These are phyloP conservation scores for Drosophila anomalata DNA, from an alignment of 2,888 invertebrate species.

Conservation along the genomic window DNA sequence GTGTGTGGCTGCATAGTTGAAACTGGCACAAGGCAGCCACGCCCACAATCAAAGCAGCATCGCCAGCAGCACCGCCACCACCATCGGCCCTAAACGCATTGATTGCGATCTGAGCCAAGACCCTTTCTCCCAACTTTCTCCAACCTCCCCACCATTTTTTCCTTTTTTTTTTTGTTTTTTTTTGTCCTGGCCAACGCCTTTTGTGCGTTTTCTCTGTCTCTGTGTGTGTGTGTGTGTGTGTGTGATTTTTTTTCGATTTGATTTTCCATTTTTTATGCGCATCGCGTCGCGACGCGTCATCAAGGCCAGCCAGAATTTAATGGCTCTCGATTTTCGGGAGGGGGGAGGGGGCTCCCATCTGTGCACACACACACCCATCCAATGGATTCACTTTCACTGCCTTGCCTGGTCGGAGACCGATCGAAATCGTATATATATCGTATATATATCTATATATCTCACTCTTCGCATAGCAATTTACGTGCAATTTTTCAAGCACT, in stretches of 20 bases:
- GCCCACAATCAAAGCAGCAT: slow-evolving; percentile 29
- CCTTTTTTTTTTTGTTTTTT: background rate
- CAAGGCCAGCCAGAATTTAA: slow-evolving; percentile 65
- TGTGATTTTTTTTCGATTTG: slow-evolving; percentile 61
- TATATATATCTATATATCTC: background rate
- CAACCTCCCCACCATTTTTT: background rate
- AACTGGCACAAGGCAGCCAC: slow-evolving; percentile 70
- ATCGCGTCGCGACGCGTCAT: slow-evolving; percentile 50
- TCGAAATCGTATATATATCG: background rate
- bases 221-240: background rate
- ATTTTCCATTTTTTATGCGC: slow-evolving; percentile 68
- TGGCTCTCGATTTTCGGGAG: slow-evolving; percentile 34
- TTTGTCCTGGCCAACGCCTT: slow-evolving; percentile 49
- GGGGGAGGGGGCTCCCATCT: background rate
- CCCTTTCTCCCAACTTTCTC: background rate
- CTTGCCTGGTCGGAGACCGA: background rate
- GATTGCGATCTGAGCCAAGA: slow-evolving; percentile 29
- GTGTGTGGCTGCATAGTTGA: slow-evolving; percentile 46
- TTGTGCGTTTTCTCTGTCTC: slow-evolving; percentile 50
- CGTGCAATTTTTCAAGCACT: background rate
- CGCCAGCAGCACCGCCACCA: slow-evolving; percentile 14
- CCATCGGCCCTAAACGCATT: slow-evolving; percentile 21
- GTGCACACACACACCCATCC: background rate
- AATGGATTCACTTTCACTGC: slow-evolving; percentile 27
- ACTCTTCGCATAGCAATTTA: background rate